These are phyloP conservation scores for Pterophyllum scalare DNA, from an alignment of 2,113 vertebrate species.

Conservation along the genomic window DNA sequence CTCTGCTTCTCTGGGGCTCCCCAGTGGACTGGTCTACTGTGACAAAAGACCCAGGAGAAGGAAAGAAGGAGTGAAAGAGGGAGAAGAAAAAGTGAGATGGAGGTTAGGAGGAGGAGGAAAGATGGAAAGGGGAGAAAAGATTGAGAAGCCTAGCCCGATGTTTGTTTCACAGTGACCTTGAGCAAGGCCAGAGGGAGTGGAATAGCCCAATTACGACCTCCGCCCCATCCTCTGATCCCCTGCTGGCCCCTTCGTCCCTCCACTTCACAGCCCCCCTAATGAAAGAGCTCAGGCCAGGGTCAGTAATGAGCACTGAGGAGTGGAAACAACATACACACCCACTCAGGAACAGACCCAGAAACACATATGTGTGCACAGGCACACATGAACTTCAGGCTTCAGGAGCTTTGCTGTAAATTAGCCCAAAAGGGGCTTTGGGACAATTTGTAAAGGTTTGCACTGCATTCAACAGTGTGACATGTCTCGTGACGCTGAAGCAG, in stretches of 20 bases:
- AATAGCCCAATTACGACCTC: constrained; percentile 81
- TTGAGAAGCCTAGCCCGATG: constrained; percentile 47
- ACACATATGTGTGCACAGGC: constrained; percentile 17
- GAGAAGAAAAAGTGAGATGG: constrained; percentile 20
- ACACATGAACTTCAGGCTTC: constrained; percentile 41
- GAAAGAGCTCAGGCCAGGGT: constrained; percentile 74
- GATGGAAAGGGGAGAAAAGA: constrained; percentile 24
- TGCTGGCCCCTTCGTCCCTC: constrained; percentile 57
- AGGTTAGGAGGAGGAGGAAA: constrained; percentile 3
- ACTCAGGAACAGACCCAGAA: constrained; percentile 22
- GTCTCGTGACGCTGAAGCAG: constrained; percentile 32
- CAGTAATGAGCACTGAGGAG: constrained; percentile 72
- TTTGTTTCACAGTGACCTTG: constrained; percentile 78
- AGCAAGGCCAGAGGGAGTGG: constrained; percentile 69
- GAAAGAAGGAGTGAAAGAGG: constrained; percentile 41
- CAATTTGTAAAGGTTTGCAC: constrained; percentile 46
- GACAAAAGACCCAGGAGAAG: constrained; percentile 73
- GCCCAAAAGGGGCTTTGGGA: constrained; percentile 46
- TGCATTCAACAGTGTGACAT: constrained; percentile 36
- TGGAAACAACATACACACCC: constrained; percentile 43
- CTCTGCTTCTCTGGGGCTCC: constrained; percentile 64
- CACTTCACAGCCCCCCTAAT: constrained; percentile 67
- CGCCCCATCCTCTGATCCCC: constrained; percentile 69
- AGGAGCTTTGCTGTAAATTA: constrained; percentile 64
- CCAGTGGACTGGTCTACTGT: constrained; percentile 64